These are phyloP conservation scores for Dreissena polymorpha DNA, from an alignment of 1,140 invertebrate species.

Conservation along the genomic window DNA sequence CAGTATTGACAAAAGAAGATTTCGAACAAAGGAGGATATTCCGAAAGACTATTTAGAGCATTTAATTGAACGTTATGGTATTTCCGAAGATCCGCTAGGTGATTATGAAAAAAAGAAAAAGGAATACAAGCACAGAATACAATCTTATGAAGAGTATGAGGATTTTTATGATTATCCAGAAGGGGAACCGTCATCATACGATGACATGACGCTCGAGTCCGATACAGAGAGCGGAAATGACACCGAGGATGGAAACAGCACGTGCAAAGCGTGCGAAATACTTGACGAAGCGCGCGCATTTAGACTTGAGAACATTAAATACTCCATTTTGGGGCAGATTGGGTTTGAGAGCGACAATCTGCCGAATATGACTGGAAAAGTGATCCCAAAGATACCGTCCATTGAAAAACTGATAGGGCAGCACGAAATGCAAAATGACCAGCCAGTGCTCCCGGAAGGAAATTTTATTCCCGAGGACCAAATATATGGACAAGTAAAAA, in stretches of 20 bases:
- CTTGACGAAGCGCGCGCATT: slow-evolving; percentile 16
- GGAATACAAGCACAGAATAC: background rate
- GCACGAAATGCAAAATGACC: slow-evolving; percentile 41
- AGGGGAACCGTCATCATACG: too few species aligned
- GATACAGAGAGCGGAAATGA: background rate
- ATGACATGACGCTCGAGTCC: too few species aligned
- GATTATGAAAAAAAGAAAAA: slow-evolving; percentile 16
- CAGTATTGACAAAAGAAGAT: background rate
- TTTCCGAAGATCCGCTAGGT: slow-evolving; percentile 30
- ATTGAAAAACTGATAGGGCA: slow-evolving; percentile 32
- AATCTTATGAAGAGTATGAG: background rate
- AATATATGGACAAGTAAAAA: slow-evolving; percentile 45
- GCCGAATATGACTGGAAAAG: slow-evolving; percentile 54
- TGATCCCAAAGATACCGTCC: slow-evolving; percentile 48
- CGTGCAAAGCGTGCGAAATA: slow-evolving; percentile 24
- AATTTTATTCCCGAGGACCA: slow-evolving; percentile 53
- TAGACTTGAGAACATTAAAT: slow-evolving; percentile 34
- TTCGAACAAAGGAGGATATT: slow-evolving; percentile 29
- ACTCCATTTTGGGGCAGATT: slow-evolving; percentile 36
- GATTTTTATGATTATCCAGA: background rate
- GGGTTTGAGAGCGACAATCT: slow-evolving; percentile 38
- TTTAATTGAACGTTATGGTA: slow-evolving; percentile 23
- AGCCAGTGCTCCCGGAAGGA: background rate
- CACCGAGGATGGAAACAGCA: background rate
- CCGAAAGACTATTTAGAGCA: slow-evolving; percentile 27